Percentiles rank a stretch among this genome's conserved stretches.
These are phyloP conservation scores for Apostichopus californicus DNA, from an alignment of 35 echinoderm and acorn worm genomes.

Conservation along the genomic window DNA sequence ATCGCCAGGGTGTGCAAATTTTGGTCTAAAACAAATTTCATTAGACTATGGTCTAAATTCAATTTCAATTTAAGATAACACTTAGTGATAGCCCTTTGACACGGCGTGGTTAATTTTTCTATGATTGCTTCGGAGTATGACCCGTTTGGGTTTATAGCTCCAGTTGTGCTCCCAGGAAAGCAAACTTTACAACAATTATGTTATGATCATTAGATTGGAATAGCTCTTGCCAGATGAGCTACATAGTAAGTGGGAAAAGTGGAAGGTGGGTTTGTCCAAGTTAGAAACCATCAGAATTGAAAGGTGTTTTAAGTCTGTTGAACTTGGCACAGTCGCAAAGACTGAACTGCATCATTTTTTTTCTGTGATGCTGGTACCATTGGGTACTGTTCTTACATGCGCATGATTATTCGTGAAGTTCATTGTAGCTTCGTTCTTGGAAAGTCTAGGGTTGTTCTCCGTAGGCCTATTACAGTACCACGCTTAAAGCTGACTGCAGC, in stretches of 20 bases:
- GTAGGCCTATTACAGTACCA: neutral
- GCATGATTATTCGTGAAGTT: neutral
- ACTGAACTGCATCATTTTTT: neutral
- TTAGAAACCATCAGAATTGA: neutral
- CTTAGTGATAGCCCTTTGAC: conserved; percentile 9
- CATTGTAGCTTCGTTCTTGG: conserved; percentile 21
- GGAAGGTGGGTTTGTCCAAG: neutral
- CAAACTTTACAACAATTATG: conserved; percentile 60
- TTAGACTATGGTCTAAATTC: conserved; percentile 58
- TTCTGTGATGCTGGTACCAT: conserved; percentile 11
- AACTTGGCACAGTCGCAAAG: too few relatives aligned
- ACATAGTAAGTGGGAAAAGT: conserved; percentile 22
- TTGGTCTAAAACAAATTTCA: conserved; percentile 22
- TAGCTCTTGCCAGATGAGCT: conserved; percentile 28
- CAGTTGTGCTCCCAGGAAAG: conserved; percentile 47
- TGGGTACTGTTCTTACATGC: conserved; percentile 39
- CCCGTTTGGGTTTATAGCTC: conserved; percentile 3
- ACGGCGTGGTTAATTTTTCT: neutral
- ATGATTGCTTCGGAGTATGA: conserved; percentile 47
- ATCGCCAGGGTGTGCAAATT: conserved; percentile 70
- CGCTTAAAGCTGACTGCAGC: conserved; percentile 29
- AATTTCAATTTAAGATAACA: conserved; percentile 51
- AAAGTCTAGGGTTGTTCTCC: conserved; percentile 26
- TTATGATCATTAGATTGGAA: conserved; percentile 48
- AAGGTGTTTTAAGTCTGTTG: neutral